A percentile compares a stretch with the other conserved stretches of the same genome.
Conservation (phyloP, 1,140 invertebrate genomes). For the Vollenhovia emeryi region DNA sequence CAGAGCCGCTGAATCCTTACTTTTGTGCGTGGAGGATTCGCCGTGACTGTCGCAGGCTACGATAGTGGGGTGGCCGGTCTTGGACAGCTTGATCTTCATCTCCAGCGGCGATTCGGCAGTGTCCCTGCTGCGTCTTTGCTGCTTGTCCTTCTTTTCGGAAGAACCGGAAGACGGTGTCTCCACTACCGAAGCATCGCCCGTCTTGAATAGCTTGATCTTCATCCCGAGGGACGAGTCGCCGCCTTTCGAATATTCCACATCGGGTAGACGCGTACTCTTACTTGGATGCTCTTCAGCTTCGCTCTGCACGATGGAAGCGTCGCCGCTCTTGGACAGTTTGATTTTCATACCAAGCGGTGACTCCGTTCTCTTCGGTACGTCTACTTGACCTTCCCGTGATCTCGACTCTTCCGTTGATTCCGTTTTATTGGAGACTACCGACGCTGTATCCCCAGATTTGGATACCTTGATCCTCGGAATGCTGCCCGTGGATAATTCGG, state of each 20-base stretch:
- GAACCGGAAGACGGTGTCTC: conserved; percentile 59
- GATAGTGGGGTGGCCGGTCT: conserved; percentile 81
- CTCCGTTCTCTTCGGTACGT: conserved; percentile 73
- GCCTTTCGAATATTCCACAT: conserved; percentile 59
- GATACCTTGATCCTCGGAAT: conserved; percentile 69
- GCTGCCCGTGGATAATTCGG: conserved; percentile 50
- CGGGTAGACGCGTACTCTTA: conserved; percentile 22
- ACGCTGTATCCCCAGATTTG: conserved; percentile 63
- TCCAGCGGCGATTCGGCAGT: conserved; percentile 76
- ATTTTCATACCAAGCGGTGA: conserved; percentile 83
- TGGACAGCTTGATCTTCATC: conserved; percentile 83
- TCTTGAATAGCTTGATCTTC: conserved; percentile 81
- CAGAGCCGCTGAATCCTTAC: conserved; percentile 51
- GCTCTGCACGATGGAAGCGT: conserved; percentile 78
- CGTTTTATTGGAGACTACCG: conserved; percentile 59
- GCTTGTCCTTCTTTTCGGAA: conserved; percentile 70
- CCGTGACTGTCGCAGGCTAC: conserved; percentile 73
- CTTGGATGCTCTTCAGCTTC: conserved; percentile 69
- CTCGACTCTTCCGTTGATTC: conserved; percentile 56
- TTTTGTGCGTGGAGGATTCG: conserved; percentile 65
- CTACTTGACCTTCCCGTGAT: conserved; percentile 60
- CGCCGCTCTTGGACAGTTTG: conserved; percentile 80
- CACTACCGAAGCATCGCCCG: conserved; percentile 78
- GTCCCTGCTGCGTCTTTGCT: conserved; percentile 70
- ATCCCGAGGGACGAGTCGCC: conserved; percentile 74